phyloP scores from a whole-genome alignment of 2,113 vertebrate species.

The Nycticebus coucang region DNA sequence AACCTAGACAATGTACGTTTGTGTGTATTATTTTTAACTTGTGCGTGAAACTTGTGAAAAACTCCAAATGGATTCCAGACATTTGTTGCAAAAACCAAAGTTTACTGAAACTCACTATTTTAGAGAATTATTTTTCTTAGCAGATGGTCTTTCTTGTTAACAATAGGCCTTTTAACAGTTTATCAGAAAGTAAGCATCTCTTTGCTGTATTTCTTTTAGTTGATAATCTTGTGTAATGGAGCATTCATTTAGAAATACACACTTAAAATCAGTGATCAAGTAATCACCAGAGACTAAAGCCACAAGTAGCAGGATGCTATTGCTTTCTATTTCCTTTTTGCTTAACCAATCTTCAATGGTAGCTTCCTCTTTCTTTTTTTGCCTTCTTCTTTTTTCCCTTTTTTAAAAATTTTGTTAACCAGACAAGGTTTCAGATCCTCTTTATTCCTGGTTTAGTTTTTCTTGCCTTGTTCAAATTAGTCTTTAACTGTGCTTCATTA shows the following conservation, averaged over 20 bases:
- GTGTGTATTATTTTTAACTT: conserved; percentile 31
- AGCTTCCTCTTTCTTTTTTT: neutral
- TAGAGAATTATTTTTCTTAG: conserved; percentile 53
- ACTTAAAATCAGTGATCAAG: conserved; percentile 39
- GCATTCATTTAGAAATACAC: conserved; percentile 45
- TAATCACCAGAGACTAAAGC: conserved; percentile 17
- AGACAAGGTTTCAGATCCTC: conserved; percentile 54
- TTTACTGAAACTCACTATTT: conserved; percentile 23
- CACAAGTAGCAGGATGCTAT: neutral
- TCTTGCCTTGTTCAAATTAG: neutral
- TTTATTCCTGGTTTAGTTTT: conserved; percentile 12
- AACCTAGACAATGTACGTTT: neutral
- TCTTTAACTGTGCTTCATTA: conserved; percentile 40
- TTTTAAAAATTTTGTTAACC: neutral
- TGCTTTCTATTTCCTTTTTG: conserved; percentile 61
- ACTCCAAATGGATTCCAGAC: neutral
- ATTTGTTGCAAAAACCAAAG: neutral
- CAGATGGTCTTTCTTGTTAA: conserved; percentile 27
- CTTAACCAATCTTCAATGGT: neutral
- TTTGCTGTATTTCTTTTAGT: conserved; percentile 25
- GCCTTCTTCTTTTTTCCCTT: neutral
- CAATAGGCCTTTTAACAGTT: neutral
- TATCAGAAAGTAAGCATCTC: conserved; percentile 37
- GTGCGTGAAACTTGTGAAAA: conserved; percentile 42
- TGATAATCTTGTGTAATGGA: conserved; percentile 15